These are phyloP conservation scores for Anseranas semipalmata DNA, from an alignment of 2,113 vertebrate genomes.

Conservation along the genomic window DNA sequence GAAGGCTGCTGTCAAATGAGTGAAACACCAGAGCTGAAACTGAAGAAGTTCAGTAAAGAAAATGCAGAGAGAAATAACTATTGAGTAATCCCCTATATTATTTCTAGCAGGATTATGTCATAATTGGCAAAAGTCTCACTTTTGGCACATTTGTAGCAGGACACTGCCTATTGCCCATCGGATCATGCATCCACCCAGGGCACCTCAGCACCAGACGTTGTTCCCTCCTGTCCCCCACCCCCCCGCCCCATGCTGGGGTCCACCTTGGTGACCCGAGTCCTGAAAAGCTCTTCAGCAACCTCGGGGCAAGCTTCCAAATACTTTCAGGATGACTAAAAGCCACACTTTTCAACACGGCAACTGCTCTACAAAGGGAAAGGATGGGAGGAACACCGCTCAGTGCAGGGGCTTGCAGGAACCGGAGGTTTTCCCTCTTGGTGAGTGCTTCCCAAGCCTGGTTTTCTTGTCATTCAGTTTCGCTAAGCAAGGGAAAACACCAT, in stretches of 20 bases:
- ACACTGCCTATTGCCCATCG: not conserved
- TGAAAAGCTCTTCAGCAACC: not conserved
- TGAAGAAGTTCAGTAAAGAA: not conserved
- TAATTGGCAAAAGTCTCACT: not conserved
- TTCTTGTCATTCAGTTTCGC: not conserved
- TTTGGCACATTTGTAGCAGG: not conserved
- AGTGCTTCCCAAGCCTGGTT: not conserved
- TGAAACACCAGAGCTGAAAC: not conserved
- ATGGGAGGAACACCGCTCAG: not conserved
- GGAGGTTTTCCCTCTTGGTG: not conserved
- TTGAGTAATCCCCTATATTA: not conserved
- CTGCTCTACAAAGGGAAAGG: not conserved
- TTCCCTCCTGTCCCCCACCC: not conserved
- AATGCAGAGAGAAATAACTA: not conserved
- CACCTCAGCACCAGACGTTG: not conserved
- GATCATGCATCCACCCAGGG: not conserved
- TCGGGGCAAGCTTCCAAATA: slow-evolving; percentile 25
- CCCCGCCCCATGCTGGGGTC: accelerated
- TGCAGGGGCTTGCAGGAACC: not conserved
- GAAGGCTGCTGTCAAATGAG: not conserved
- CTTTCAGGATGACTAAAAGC: slow-evolving; percentile 42
- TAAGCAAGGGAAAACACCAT: not conserved
- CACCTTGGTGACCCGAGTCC: not conserved
- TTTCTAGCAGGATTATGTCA: not conserved
- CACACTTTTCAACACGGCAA: not conserved